Evolutionary conservation across 2,113 vertebrate genomes (phyloP).

Genomic region (Thermophis baileyi): DNA sequence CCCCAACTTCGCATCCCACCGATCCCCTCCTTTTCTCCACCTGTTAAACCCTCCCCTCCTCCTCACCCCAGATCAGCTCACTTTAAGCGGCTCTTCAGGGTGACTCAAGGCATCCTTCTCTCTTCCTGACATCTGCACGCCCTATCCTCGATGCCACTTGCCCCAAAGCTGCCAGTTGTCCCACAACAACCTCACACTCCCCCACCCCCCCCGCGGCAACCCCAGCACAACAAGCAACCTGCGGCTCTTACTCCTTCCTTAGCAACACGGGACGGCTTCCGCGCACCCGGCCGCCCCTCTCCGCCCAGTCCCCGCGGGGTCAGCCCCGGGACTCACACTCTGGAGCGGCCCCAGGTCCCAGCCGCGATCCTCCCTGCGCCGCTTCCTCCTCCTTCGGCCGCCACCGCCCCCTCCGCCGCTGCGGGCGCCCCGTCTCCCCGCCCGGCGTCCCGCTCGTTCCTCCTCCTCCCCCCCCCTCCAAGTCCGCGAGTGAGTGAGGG

Average conservation of each 20-base stretch:
- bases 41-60: neutral
- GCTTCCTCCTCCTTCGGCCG: conserved; percentile 30
- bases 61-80: neutral
- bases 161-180: conserved; percentile 2
- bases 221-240: conserved; percentile 29
- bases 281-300: conserved; percentile 37
- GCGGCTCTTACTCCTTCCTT: conserved; percentile 51
- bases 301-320: conserved; percentile 47
- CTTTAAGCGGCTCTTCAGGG: neutral
- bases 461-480: conserved; percentile 35
- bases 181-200: conserved; percentile 3
- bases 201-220: conserved; percentile 18
- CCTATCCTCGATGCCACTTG: conserved; percentile 12
- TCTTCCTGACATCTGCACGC: neutral
- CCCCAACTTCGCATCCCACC: neutral
- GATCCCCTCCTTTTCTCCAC: neutral
- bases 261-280: conserved; percentile 37
- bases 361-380: conserved; percentile 41
- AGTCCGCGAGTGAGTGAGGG: conserved; percentile 51
- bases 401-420: conserved; percentile 42
- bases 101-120: neutral
- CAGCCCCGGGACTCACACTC: conserved; percentile 54
- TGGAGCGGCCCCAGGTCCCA: conserved; percentile 54
- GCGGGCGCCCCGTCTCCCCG: conserved; percentile 40
- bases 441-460: conserved; percentile 42